These are phyloP conservation scores for Melanostoma scalare DNA, from an alignment of 2,888 invertebrate species.

Conservation along the genomic window DNA sequence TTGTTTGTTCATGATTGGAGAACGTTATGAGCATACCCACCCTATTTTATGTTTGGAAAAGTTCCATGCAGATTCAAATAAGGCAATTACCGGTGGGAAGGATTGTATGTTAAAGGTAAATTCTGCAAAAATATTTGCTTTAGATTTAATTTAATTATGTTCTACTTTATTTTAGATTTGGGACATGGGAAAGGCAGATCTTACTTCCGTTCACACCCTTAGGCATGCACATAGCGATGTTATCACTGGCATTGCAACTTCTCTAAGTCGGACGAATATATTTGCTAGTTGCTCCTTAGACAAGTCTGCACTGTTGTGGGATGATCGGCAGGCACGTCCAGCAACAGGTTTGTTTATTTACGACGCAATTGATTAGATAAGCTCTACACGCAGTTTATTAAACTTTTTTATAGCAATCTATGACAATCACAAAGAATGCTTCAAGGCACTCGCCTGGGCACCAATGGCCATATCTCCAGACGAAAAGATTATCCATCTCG, in stretches of 20 bases:
- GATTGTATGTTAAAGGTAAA: slow-evolving; percentile 79
- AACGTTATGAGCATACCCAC: slow-evolving; percentile 77
- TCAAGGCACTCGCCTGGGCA: slow-evolving; percentile 68
- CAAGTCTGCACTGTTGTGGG: slow-evolving; percentile 77
- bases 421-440: slow-evolving; percentile 67
- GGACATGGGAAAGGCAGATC: slow-evolving; percentile 79
- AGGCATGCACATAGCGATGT: slow-evolving; percentile 76
- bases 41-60: slow-evolving; percentile 78
- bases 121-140: neutral
- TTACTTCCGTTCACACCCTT: slow-evolving; percentile 74
- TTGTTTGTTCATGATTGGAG: slow-evolving; percentile 79
- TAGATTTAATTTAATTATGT: neutral
- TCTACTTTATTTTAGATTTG: slow-evolving; percentile 76
- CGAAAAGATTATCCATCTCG: slow-evolving; percentile 63
- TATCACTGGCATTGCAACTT: slow-evolving; percentile 76
- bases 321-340: slow-evolving; percentile 76
- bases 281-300: slow-evolving; percentile 77
- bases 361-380: slow-evolving; percentile 31
- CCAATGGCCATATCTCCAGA: slow-evolving; percentile 64
- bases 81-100: slow-evolving; percentile 77
- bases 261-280: slow-evolving; percentile 66
- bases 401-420: slow-evolving; percentile 45
- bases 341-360: slow-evolving; percentile 75
- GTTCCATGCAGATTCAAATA: slow-evolving; percentile 75
- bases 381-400: neutral